Evolutionary conservation across 2,888 invertebrate genomes (phyloP).

Genomic region (Cyclophora punctaria): DNA sequence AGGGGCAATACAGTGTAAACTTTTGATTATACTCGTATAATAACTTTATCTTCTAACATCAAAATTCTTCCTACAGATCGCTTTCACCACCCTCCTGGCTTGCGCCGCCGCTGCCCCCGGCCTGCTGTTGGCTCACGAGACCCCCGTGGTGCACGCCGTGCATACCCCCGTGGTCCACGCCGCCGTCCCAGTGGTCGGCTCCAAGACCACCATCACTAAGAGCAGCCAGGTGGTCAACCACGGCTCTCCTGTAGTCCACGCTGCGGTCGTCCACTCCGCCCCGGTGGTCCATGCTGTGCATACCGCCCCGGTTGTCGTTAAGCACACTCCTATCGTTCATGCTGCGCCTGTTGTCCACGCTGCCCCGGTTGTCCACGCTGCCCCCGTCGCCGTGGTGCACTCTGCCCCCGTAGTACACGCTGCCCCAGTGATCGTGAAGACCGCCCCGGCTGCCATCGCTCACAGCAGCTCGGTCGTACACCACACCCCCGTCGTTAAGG

Average conservation of each 20-base stretch:
- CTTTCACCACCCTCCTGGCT: slow-evolving; percentile 66
- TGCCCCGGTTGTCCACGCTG: slow-evolving; percentile 40
- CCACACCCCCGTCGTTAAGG: slow-evolving; percentile 45
- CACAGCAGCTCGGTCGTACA: slow-evolving; percentile 62
- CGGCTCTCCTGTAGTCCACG: slow-evolving; percentile 47
- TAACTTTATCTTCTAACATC: background rate
- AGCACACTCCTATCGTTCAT: slow-evolving; percentile 44
- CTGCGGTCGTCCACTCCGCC: slow-evolving; percentile 27
- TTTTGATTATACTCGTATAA: too few species aligned
- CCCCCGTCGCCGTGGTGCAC: slow-evolving; percentile 40
- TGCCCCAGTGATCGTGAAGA: slow-evolving; percentile 51
- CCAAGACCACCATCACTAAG: slow-evolving; percentile 65
- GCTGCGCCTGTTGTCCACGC: slow-evolving; percentile 34
- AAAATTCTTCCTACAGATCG: slow-evolving; percentile 43
- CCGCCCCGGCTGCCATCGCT: slow-evolving; percentile 50
- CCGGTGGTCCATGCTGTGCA: slow-evolving; percentile 46
- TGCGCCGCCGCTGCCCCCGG: slow-evolving; percentile 66
- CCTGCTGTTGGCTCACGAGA: slow-evolving; percentile 44
- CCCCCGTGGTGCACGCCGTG: slow-evolving; percentile 51
- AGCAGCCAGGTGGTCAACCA: slow-evolving; percentile 67
- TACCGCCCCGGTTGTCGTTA: slow-evolving; percentile 25
- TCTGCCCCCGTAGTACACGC: slow-evolving; percentile 42
- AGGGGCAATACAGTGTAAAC: too few species aligned
- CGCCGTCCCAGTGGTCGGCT: slow-evolving; percentile 45
- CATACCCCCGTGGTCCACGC: slow-evolving; percentile 44